A percentile compares a stretch with the other conserved stretches of the same genome.
Evolutionary conservation across 2,888 invertebrate species (phyloP).

Genomic region (Bugulina stolonifera): DNA sequence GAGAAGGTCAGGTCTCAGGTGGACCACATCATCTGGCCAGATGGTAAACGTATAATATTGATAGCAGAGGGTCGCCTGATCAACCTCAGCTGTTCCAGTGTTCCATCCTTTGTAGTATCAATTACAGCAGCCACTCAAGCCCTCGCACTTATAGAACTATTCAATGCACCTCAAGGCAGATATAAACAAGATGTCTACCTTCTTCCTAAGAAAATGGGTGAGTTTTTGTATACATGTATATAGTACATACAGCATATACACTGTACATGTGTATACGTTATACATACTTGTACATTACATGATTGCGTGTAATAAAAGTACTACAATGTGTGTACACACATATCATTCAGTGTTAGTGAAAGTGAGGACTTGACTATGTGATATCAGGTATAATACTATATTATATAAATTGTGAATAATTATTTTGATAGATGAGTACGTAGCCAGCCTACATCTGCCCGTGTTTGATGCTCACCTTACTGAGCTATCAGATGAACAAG

Average conservation of each 20-base stretch:
- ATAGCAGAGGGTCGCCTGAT: slow-evolving; percentile 91
- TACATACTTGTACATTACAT: no score
- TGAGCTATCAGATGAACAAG: slow-evolving; percentile 90
- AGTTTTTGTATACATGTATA: no score
- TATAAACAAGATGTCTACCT: slow-evolving; percentile 97
- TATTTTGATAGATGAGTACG: slow-evolving; percentile 94
- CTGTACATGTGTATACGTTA: no score
- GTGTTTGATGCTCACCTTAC: slow-evolving; percentile 96
- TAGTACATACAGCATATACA: no score
- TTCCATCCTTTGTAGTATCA: slow-evolving; percentile 95
- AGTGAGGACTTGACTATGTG: no score
- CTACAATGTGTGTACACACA: no score
- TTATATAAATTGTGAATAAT: no score
- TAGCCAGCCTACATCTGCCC: slow-evolving; percentile 90
- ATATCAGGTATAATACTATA: no score
- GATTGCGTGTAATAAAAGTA: no score
- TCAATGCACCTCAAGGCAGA: slow-evolving; percentile 86
- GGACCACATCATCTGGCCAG: slow-evolving; percentile 97
- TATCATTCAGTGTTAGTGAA: no score
- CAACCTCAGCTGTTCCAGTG: slow-evolving; percentile 88
- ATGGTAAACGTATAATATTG: slow-evolving; percentile 86
- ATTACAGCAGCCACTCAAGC: slow-evolving; percentile 97
- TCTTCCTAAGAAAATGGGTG: slow-evolving; percentile 96
- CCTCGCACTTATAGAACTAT: slow-evolving; percentile 89
- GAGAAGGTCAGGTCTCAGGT: slow-evolving; percentile 95